Conservation (phyloP, 1,140 invertebrate species). For the Protaetia brevitarsis region DNA sequence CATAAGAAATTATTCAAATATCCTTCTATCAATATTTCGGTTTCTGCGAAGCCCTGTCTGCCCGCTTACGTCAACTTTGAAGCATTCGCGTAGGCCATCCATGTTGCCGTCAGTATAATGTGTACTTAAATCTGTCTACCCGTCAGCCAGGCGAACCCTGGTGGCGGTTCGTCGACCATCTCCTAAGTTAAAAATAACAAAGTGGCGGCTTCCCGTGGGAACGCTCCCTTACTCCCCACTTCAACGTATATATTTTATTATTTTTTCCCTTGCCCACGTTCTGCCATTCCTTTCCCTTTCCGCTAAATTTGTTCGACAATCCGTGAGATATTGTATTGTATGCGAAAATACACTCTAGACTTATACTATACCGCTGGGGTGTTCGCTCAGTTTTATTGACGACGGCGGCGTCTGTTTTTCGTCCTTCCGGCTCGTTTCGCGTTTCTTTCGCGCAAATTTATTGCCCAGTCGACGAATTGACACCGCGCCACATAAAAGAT, state of each 20-base stretch:
- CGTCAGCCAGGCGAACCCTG: background rate
- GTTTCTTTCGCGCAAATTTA: constrained; percentile 2
- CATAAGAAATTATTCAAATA: too few species aligned
- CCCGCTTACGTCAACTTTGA: background rate
- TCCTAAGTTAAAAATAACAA: constrained; percentile 15
- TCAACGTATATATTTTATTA: background rate
- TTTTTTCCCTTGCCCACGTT: background rate
- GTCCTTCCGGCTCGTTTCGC: background rate
- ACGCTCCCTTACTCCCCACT: background rate
- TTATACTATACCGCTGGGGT: background rate
- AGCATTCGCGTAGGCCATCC: background rate
- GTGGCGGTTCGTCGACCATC: background rate
- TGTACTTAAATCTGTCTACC: background rate
- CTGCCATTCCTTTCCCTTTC: background rate
- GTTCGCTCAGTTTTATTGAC: constrained; percentile 13
- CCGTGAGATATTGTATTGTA: background rate
- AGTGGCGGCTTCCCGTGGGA: background rate
- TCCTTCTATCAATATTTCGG: background rate
- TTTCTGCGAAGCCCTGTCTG: background rate
- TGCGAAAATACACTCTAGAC: background rate
- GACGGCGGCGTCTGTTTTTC: constrained; percentile 4
- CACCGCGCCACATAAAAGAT: constrained; percentile 4
- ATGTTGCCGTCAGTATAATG: background rate
- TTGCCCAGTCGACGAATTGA: constrained; percentile 3
- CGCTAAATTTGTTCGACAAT: constrained; percentile 2